phyloP scores from a whole-genome alignment of 2,888 invertebrate species.

The Drosophila rellima region DNA sequence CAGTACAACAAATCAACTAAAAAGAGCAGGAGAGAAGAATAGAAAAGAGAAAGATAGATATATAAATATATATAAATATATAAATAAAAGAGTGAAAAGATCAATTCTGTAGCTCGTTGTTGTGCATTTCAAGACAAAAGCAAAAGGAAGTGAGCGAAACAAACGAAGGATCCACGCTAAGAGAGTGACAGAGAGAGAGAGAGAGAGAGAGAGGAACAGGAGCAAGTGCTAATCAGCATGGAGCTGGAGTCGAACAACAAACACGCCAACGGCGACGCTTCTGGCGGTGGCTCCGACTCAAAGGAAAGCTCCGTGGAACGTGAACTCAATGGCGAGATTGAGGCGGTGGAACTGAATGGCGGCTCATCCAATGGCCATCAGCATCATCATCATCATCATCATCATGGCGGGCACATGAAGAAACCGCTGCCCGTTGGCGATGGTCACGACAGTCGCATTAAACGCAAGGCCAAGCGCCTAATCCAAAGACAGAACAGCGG shows the following conservation, averaged over 20 bases:
- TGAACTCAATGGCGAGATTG: constrained; percentile 82
- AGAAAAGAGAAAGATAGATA: not conserved
- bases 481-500: constrained; percentile 85
- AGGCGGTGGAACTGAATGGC: constrained; percentile 81
- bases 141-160: constrained; percentile 6
- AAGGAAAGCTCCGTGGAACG: constrained; percentile 85
- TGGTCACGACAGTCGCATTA: constrained; percentile 80
- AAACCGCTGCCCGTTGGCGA: constrained; percentile 83
- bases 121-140: constrained; percentile 29
- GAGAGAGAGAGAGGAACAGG: not conserved
- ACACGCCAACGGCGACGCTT: constrained; percentile 60
- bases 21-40: not conserved
- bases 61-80: not conserved
- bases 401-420: constrained; percentile 73
- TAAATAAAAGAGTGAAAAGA: constrained; percentile 6
- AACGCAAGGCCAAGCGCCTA: constrained; percentile 84
- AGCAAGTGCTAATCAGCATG: constrained; percentile 48
- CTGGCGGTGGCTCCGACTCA: constrained; percentile 68
- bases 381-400: constrained; percentile 35
- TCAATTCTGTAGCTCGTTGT: not conserved
- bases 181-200: constrained; percentile 5
- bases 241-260: constrained; percentile 71
- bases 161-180: constrained; percentile 1
- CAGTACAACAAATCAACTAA: constrained; percentile 60
- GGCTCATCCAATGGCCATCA: constrained; percentile 57